These are phyloP conservation scores for Tenebrio molitor DNA, from an alignment of 1,140 invertebrate species.

Conservation along the genomic window DNA sequence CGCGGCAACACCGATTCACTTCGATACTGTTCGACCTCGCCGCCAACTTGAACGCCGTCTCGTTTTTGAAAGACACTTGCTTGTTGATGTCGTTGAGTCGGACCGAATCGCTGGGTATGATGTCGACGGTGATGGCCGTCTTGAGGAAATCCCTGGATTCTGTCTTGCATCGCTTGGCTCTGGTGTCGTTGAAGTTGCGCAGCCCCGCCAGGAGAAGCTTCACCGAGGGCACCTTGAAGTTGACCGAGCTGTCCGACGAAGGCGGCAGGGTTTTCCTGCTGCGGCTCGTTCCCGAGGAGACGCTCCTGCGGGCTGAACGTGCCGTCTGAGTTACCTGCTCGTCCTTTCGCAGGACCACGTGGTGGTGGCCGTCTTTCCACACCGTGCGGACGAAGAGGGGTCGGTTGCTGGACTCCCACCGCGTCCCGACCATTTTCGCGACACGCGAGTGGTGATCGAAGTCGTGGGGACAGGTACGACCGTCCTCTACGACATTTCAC, in stretches of 20 bases:
- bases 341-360: slow-evolving; percentile 75
- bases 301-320: background rate
- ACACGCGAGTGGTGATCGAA: slow-evolving; percentile 45
- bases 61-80: slow-evolving; percentile 12
- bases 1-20: background rate
- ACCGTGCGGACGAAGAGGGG: slow-evolving; percentile 79
- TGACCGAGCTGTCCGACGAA: background rate
- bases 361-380: slow-evolving; percentile 79
- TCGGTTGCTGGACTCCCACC: slow-evolving; percentile 79
- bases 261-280: background rate
- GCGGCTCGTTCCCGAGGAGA: background rate
- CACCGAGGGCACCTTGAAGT: slow-evolving; percentile 21
- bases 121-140: slow-evolving; percentile 14
- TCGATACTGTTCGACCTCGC: background rate
- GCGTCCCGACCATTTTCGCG: slow-evolving; percentile 54
- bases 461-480: slow-evolving; percentile 49
- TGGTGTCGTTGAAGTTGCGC: background rate
- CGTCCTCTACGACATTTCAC: slow-evolving; percentile 46
- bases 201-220: slow-evolving; percentile 19
- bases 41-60: background rate
- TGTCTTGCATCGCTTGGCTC: background rate
- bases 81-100: slow-evolving; percentile 3
- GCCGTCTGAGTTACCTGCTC: background rate
- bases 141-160: slow-evolving; percentile 1
- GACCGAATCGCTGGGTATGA: slow-evolving; percentile 9